Evolutionary conservation across 1,140 invertebrate species (phyloP), one percentile per base, ranked within the genome.

Genomic region (Chelonus insularis): DNA sequence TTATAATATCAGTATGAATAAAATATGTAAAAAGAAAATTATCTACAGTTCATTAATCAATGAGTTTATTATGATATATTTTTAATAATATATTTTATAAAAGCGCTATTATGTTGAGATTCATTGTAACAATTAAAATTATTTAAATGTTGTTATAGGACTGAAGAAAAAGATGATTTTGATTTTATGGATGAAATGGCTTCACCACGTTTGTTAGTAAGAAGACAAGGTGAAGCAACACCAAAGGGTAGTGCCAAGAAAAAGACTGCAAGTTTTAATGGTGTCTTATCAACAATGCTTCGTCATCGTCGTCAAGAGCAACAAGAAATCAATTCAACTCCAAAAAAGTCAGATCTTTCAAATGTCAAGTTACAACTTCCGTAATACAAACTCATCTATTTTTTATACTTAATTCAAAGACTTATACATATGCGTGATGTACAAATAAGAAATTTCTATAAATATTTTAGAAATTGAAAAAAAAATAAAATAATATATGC

Each of bases 111-210:
- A n/a, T n/a, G n/a, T n/a, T n/a, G n/a, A n/a, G n/a, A n/a, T n/a
- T n/a, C n/a, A n/a, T n/a, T n/a, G n/a, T n/a, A n/a, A n/a, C n/a
- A n/a, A n/a, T n/a, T n/a, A n/a, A n/a, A n/a, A n/a, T n/a, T n/a
- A n/a, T n/a, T n/a, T n/a, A n/a, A n/a, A n/a, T n/a, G n/a, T n/a
- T n/a, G n/a, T n/a, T n/a, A n/a, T 18, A 86, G 75, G 41, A 68
- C 76, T 2, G 87, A 88, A 71, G 86, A 88, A 54, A 80, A 83
- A 68, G 87, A 87, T 0, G 87, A 90, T 69, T 90, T 90, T 74
- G 89, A 90, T 76, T 91, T 90, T 57, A 87, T 89, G 86, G 88
- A 90, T 63, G 88, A 90, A 76, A 86, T 88, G 70, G 84, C 84
- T 45, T 87, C 86, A 1, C 83, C 88, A 16, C 82, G 85, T 62